Evolutionary conservation across 1,140 invertebrate genomes (phyloP).

Genomic region (Mya arenaria): DNA sequence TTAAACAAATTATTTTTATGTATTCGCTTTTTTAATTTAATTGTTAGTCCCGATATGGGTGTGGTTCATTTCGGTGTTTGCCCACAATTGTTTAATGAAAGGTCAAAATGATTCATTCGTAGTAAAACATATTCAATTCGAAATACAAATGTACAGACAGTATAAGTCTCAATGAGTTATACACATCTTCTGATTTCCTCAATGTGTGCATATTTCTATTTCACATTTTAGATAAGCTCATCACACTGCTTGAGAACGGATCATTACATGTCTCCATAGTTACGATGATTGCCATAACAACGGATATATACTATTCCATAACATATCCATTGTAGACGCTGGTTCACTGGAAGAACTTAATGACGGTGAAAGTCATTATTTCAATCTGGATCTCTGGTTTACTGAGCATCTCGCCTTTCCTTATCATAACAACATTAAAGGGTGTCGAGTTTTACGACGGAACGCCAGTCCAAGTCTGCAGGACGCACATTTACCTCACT

Average conservation of each 20-base stretch:
- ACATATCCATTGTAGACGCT: neutral
- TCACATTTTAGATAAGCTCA: too few relatives aligned
- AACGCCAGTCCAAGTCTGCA: neutral
- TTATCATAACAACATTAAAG: neutral
- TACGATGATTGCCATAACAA: neutral
- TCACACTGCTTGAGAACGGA: neutral
- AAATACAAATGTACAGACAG: too few relatives aligned
- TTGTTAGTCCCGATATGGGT: too few relatives aligned
- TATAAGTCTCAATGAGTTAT: too few relatives aligned
- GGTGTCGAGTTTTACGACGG: neutral
- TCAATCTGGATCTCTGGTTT: neutral
- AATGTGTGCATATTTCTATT: too few relatives aligned
- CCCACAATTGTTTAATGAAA: too few relatives aligned
- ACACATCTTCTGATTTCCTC: too few relatives aligned
- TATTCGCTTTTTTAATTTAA: too few relatives aligned
- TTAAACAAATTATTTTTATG: too few relatives aligned
- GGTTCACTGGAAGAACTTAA: neutral
- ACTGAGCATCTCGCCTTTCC: neutral
- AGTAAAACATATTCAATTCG: too few relatives aligned
- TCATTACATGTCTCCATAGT: neutral
- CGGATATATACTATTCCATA: neutral
- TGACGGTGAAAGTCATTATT: neutral
- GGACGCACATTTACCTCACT: neutral
- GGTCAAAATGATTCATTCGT: too few relatives aligned
- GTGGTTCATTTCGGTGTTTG: too few relatives aligned